Conservation (phyloP, 2,888 invertebrate genomes). For the Byasa hedistus region DNA sequence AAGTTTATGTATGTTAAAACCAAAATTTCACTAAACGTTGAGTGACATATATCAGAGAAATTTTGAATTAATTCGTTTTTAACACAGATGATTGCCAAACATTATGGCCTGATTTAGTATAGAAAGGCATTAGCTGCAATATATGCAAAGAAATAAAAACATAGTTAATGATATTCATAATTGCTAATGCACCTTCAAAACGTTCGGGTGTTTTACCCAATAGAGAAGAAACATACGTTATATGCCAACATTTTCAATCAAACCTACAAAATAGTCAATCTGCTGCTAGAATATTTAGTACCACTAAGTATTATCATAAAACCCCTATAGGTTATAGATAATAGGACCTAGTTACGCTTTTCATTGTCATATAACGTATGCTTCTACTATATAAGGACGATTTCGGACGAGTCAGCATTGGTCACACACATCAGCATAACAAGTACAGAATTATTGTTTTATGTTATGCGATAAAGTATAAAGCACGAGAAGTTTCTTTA, state of each 20-base stretch:
- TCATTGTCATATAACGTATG: not conserved
- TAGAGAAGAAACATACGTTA: not conserved
- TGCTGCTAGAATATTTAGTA: no score
- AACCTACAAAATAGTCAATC: no score
- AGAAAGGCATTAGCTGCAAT: not conserved
- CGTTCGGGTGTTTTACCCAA: not conserved
- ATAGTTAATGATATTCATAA: not conserved
- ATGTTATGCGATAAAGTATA: slow-evolving; percentile 6
- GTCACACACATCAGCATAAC: slow-evolving; percentile 6
- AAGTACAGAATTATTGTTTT: slow-evolving; percentile 5
- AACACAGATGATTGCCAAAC: not conserved
- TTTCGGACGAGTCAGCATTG: slow-evolving; percentile 4
- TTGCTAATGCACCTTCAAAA: not conserved
- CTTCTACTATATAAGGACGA: slow-evolving; percentile 11
- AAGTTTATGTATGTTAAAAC: not conserved
- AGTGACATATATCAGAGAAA: not conserved
- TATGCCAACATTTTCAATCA: not conserved
- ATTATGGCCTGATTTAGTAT: not conserved
- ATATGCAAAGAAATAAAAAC: not conserved
- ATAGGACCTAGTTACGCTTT: not conserved
- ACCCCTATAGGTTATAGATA: no score
- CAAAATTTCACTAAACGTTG: not conserved
- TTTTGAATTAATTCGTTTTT: not conserved
- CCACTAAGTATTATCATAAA: no score
- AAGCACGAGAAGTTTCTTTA: not conserved